phyloP scores from a whole-genome alignment of 2,888 invertebrate genomes.

The Callinectes sapidus region DNA sequence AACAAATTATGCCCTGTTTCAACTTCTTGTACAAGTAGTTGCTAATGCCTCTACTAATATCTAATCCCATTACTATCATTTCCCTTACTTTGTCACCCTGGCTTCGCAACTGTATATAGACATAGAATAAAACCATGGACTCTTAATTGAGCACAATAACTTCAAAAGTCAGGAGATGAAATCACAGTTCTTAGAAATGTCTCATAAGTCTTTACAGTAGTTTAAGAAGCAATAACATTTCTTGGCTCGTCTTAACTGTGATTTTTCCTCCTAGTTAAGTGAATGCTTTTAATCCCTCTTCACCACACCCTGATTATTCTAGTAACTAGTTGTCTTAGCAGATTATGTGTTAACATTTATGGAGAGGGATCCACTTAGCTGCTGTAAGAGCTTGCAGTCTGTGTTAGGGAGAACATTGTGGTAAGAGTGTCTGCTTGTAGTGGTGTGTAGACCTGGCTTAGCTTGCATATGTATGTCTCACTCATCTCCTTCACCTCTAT shows the following conservation, averaged over 20 bases:
- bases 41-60: conserved; percentile 20
- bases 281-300: conserved; percentile 31
- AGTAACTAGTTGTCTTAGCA: background rate
- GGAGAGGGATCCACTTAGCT: background rate
- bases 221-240: background rate
- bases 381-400: background rate
- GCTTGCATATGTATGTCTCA: conserved; percentile 41
- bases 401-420: conserved; percentile 36
- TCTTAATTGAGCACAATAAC: conserved; percentile 38
- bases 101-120: conserved; percentile 50
- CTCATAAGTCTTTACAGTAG: background rate
- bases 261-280: conserved; percentile 43
- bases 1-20: background rate
- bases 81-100: conserved; percentile 38
- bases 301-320: conserved; percentile 15
- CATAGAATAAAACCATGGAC: conserved; percentile 42
- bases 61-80: conserved; percentile 18
- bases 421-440: conserved; percentile 37
- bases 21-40: conserved; percentile 34
- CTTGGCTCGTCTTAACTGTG: conserved; percentile 18
- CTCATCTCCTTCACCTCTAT: conserved; percentile 40
- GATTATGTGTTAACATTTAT: background rate
- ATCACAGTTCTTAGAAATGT: background rate
- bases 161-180: conserved; percentile 36
- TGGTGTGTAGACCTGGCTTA: conserved; percentile 60